phyloP scores from a whole-genome alignment of 2,797 vertebrate species.

The Notamacropus eugenii region DNA sequence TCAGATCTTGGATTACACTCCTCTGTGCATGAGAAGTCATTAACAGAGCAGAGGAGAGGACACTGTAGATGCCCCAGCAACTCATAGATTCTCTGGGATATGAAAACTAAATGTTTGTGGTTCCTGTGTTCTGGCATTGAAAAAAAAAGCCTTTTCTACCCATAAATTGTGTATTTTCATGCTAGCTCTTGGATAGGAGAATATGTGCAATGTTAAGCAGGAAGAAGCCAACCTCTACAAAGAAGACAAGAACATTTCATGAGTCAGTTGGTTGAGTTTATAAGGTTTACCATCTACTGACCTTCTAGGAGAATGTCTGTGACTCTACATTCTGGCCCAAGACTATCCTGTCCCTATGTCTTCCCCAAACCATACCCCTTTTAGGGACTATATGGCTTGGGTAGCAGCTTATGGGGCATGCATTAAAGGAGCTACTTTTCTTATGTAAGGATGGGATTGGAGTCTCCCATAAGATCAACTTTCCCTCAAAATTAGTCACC shows the following conservation, averaged over 20 bases:
- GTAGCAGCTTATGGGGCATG: not conserved
- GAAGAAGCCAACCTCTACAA: not conserved
- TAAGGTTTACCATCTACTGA: not conserved
- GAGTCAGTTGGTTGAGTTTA: not conserved
- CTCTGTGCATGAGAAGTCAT: not conserved
- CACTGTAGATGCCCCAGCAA: not conserved
- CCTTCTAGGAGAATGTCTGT: not conserved
- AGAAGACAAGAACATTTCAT: not conserved
- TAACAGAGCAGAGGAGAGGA: not conserved
- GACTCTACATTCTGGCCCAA: not conserved
- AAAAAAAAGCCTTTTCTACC: not conserved
- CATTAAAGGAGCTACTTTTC: not conserved
- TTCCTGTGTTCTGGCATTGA: not conserved
- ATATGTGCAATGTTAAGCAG: not conserved
- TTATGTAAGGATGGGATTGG: not conserved
- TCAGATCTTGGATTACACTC: not conserved
- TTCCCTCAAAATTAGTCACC: not conserved
- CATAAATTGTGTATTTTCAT: not conserved
- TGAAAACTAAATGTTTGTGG: not conserved
- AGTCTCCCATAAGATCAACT: not conserved
- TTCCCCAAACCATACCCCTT: not conserved
- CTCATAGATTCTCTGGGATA: not conserved
- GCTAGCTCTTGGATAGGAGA: not conserved
- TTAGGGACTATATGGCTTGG: not conserved
- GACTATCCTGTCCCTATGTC: not conserved